Conservation (phyloP, 2,113 vertebrate species). For the Nothobranchius furzeri region DNA sequence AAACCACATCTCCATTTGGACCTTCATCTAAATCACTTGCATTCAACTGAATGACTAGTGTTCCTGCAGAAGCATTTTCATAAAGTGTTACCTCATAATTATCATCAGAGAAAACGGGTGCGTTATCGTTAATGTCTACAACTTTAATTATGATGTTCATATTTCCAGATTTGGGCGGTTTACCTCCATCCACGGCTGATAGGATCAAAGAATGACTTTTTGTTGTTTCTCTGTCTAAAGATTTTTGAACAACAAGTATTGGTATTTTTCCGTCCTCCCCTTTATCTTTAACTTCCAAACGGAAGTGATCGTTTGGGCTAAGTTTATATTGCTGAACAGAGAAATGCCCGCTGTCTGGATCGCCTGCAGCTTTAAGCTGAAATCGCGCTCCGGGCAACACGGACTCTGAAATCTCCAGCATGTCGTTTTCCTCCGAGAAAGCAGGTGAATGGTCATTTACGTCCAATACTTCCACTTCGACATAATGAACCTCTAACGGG, state of each 20-base stretch:
- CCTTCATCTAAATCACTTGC: constrained; percentile 74
- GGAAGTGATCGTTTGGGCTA: constrained; percentile 59
- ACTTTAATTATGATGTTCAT: constrained; percentile 63
- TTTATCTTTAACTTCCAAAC: constrained; percentile 62
- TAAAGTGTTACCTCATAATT: constrained; percentile 17
- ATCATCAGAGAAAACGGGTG: constrained; percentile 55
- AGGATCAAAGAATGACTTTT: constrained; percentile 45
- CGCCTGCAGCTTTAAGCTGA: constrained; percentile 70
- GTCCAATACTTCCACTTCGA: constrained; percentile 79
- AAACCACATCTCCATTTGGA: constrained; percentile 63
- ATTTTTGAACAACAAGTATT: constrained; percentile 59
- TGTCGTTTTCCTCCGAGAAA: constrained; percentile 64
- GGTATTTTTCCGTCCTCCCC: constrained; percentile 66
- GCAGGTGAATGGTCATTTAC: constrained; percentile 79
- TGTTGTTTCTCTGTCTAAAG: constrained; percentile 63
- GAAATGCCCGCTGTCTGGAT: constrained; percentile 76
- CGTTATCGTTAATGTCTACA: constrained; percentile 73
- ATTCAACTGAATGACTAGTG: constrained; percentile 59
- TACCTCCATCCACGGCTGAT: constrained; percentile 72
- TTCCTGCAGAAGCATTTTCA: constrained; percentile 50
- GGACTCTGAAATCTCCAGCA: constrained; percentile 66
- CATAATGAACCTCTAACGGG: constrained; percentile 74
- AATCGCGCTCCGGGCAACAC: constrained; percentile 66
- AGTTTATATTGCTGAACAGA: constrained; percentile 76
- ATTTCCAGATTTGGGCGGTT: constrained; percentile 52